Percentiles rank a stretch among this genome's conserved stretches.
These are phyloP conservation scores for Oryctes rhinoceros DNA, from an alignment of 1,140 invertebrate species.

Conservation along the genomic window DNA sequence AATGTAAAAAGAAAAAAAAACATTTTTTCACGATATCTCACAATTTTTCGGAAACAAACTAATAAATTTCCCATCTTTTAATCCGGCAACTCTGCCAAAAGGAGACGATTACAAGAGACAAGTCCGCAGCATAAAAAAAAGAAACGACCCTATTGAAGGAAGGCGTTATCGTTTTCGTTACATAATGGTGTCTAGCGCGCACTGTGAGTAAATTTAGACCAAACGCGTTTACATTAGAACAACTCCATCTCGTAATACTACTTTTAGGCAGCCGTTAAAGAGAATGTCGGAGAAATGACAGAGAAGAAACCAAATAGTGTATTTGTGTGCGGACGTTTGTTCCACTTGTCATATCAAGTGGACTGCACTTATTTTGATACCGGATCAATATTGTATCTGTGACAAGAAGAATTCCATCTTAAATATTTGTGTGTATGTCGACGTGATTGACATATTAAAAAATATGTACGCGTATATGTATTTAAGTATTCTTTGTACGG, in stretches of 20 bases:
- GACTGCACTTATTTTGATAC: slow-evolving; percentile 34
- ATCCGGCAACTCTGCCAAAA: too few relatives aligned
- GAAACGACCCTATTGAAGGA: background rate
- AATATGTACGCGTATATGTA: background rate
- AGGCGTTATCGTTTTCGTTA: slow-evolving; percentile 13
- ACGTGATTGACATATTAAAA: slow-evolving; percentile 27
- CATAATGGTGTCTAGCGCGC: slow-evolving; percentile 4
- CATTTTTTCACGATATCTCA: too few relatives aligned
- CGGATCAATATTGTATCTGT: slow-evolving; percentile 34
- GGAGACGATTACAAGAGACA: background rate
- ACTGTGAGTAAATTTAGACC: slow-evolving; percentile 24
- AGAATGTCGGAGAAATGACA: slow-evolving; percentile 29
- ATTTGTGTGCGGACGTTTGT: slow-evolving; percentile 22
- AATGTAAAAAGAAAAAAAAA: too few relatives aligned
- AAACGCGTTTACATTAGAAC: slow-evolving; percentile 3
- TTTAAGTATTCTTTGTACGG: slow-evolving; percentile 3
- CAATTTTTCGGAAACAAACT: too few relatives aligned
- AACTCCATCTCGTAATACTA: slow-evolving; percentile 3
- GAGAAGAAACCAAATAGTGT: slow-evolving; percentile 13
- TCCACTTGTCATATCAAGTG: slow-evolving; percentile 37
- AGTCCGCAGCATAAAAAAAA: background rate
- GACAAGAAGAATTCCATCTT: slow-evolving; percentile 23
- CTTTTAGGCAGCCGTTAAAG: slow-evolving; percentile 24
- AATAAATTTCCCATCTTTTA: too few relatives aligned
- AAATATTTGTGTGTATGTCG: slow-evolving; percentile 34